Evolutionary conservation across 1,140 invertebrate species (phyloP).

Genomic region (Ericerus pela): DNA sequence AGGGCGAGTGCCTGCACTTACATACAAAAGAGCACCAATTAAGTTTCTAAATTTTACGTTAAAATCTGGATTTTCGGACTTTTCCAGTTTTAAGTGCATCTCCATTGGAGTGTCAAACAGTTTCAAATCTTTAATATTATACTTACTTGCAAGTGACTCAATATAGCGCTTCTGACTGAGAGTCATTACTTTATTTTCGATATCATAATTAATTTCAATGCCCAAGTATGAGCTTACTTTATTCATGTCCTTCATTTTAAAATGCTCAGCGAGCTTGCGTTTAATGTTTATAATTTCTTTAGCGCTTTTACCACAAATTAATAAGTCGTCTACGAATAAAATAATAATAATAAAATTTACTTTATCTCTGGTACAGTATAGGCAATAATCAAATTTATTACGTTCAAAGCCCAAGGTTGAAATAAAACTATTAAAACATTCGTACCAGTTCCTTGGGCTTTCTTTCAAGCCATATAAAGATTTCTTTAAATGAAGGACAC

Average conservation of each 20-base stretch:
- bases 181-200: background rate
- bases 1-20: slow-evolving; percentile 31
- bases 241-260: slow-evolving; percentile 15
- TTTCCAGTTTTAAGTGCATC: slow-evolving; percentile 16
- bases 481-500: slow-evolving; percentile 19
- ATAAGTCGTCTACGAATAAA: slow-evolving; percentile 16
- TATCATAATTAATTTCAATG: slow-evolving; percentile 9
- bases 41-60: slow-evolving; percentile 24
- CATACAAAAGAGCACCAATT: slow-evolving; percentile 32
- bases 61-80: background rate
- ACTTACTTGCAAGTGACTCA: slow-evolving; percentile 20
- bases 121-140: slow-evolving; percentile 24
- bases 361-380: slow-evolving; percentile 8
- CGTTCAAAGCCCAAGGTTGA: slow-evolving; percentile 4
- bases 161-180: slow-evolving; percentile 16
- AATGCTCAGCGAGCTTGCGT: background rate
- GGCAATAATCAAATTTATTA: slow-evolving; percentile 13
- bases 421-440: slow-evolving; percentile 5
- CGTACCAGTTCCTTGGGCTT: slow-evolving; percentile 24
- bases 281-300: background rate
- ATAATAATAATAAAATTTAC: background rate
- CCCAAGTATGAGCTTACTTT: slow-evolving; percentile 12
- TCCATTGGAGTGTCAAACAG: slow-evolving; percentile 25
- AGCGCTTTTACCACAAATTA: background rate
- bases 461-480: slow-evolving; percentile 23